Evolutionary conservation across 1,140 invertebrate species (phyloP), one percentile per base, ranked within the genome.

Genomic region (Pissodes strobi): DNA sequence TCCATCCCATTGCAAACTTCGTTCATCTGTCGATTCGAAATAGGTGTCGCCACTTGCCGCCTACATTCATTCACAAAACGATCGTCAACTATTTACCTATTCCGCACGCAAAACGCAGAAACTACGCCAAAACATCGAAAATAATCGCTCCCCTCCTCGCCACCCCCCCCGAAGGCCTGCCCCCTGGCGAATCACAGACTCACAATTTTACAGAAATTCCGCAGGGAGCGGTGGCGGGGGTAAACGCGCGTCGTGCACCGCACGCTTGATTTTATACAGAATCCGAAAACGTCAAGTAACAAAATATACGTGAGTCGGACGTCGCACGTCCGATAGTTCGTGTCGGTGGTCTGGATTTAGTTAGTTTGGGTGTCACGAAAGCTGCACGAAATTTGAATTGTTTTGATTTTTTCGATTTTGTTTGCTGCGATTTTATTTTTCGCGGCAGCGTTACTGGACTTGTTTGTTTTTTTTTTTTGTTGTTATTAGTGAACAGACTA

Each of bases 141-240:
- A 56, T 49, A 57, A 13, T 2, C 25, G 10, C 49, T 34, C 41
- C 53, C 62, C n/a, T n/a, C 62, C 52, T 41, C 21, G 19, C 43
- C 52, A 34, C 30, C 23, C 12, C 27, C 22, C 12, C 21, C 4
- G 8, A 49, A 27, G 52, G 41, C 52, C 52, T 12, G 43, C 62
- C 62, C 62, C 62, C 19, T 27, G 21, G 45, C 62, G 52, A 64
- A 64, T 64, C 62, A 57, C 52, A 51, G 38, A 30, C 61, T 12
- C 53, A 64, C 62, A 58, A 64, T 49, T 64, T 64, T 64, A 64
- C 53, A 64, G 62, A 64, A 64, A 64, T 64, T 64, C 62, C 51
- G 15, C 13, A 48, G 8, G 12, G 43, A 21, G 4, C 13, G 3
- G 34, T n/a, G 23, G 51, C 39, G 15, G 51, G 39, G 27, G 45